Base-by-base conservation (phyloP, 2,113 vertebrate species). In the Phrynosoma blainvillii region DNA sequence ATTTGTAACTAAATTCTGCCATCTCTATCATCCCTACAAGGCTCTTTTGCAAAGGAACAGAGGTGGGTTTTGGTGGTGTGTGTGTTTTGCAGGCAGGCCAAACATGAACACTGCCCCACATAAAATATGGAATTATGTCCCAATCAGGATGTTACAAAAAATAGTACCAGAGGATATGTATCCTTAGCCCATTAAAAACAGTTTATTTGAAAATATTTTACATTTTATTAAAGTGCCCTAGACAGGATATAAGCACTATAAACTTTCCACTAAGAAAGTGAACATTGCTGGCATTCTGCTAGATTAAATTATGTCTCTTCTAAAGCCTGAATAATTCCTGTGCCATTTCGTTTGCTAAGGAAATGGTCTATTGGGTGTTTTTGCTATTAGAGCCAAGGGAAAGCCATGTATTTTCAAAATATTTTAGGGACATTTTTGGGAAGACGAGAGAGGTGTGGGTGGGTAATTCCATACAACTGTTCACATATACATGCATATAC, bases 151-250 rank as follows among this genome's bases (percentile, higher is more conserved):
- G 89, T 95, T 94, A 94, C 93, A 71, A 18, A 89, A 85, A 94
- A 79, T 54, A 81, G 66, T 93, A 87, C 89, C 82, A 92, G 90
- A 94, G 89, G 94, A 93, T 92, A 90, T 92, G 78, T 91, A 94
- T 95, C 93, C 91, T 84, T 92, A 87, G 88, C 87, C 91, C 82
- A 93, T 91, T 96, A 96, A 96, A 95, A 93, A 93, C 42, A 94
- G 93, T 95, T 96, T 96, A 96, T 96, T 97, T 96, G 85, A 91
- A 95, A 96, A 93, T 93, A 96, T 96, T 96, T 94, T 95, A 91
- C 88, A 91, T 96, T 96, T 96, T 96, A 97, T 96, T 96, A 96
- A 96, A 96, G 91, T 89, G 71, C 82, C 95, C 85, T 90, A 95
- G 93, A 94, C 95, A 95, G 96, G 96, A 97, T 96, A 95, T 94